Evolutionary conservation across 2,113 vertebrate genomes (phyloP).

Genomic region (Pteruthius melanotis): DNA sequence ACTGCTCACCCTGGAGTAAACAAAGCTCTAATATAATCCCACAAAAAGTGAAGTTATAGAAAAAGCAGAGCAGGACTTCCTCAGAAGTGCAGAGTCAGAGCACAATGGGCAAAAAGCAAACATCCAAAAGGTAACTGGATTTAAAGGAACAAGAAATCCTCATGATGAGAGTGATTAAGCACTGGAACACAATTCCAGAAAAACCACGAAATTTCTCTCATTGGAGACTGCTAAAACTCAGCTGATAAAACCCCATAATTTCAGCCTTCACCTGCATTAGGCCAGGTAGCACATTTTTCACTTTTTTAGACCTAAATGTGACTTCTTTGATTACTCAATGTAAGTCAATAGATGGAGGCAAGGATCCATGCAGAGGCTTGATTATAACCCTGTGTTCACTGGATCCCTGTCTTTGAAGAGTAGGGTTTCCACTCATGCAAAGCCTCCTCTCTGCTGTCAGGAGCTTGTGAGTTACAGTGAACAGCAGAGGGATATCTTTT

Average conservation of each 20-base stretch:
- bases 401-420: background rate
- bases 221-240: background rate
- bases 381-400: background rate
- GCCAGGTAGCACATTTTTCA: background rate
- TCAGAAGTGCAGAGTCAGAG: background rate
- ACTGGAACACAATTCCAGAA: background rate
- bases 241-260: background rate
- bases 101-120: background rate
- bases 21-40: background rate
- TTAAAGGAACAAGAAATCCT: background rate
- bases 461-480: background rate
- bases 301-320: background rate
- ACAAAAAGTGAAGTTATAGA: background rate
- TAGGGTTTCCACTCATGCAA: accelerated
- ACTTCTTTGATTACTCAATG: background rate
- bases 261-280: background rate
- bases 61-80: background rate
- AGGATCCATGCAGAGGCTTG: background rate
- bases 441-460: background rate
- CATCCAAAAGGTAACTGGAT: background rate
- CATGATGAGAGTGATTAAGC: background rate
- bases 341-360: background rate
- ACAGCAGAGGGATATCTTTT: background rate
- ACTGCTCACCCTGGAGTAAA: background rate
- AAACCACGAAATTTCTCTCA: background rate